Evolutionary conservation across 1,140 invertebrate genomes (phyloP), one percentile per base, ranked within the genome.

Genomic region (Danaus plexippus): DNA sequence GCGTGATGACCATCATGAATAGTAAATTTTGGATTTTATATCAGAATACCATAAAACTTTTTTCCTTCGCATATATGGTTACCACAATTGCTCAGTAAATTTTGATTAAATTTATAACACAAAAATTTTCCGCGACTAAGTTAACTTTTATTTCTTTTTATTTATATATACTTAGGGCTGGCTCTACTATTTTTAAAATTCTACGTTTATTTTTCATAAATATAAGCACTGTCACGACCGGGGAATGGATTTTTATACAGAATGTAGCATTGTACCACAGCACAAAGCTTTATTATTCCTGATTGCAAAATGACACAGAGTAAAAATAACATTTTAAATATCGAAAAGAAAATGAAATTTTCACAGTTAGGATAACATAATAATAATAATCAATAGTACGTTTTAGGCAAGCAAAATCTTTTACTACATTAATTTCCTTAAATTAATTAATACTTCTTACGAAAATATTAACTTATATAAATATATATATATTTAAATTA

Each of bases 241-340:
- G 12, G 47, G 22, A 32, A 32, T 32, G 22, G 22, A 32, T 32
- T 32, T 32, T 32, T 56, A 61, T 61, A 46, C 43, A 61, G 44
- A 47, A 46, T 61, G 48, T 43, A 56, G 43, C 50, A 61, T 44
- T 44, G 40, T 44, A 42, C 57, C 57, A 50, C 59, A 55, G 52
- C 43, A 51, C 58, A 55, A 61, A 11, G 48, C 43, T 61, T 61
- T 60, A 60, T 55, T 61, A 61, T 55, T 55, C 43, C 53, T 45
- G 48, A 55, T 55, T 52, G 48, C 49, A 50, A 47, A 52, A 41
- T 22, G 41, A 13, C 59, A 60, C 52, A 60, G 52, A n/a, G 47
- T 60, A 54, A 11, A 47, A 32, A 32, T 32, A 32, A 32, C 22
- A 32, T 7, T 32, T 32, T 32, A 32, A 32, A 6, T 32, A 32